Percentiles rank a stretch among this genome's conserved stretches.
These are phyloP conservation scores for Hormiphora californensis DNA, from an alignment of 37 sponge, comb jelly and placozoan species.

Conservation along the genomic window DNA sequence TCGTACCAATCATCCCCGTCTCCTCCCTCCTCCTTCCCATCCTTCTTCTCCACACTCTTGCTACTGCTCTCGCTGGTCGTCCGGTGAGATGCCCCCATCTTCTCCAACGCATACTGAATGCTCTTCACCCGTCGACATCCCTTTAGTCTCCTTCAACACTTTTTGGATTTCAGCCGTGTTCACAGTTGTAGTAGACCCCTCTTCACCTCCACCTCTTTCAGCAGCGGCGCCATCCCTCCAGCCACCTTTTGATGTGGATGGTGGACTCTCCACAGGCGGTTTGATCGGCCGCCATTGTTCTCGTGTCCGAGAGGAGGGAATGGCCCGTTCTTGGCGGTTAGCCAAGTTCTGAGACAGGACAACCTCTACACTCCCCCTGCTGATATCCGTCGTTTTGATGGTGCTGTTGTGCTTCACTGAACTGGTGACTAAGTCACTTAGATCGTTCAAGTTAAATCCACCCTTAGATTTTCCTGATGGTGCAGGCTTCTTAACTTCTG, in stretches of 20 bases:
- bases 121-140: too few relatives aligned
- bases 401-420: slow-evolving; percentile 24
- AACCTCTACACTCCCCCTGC: slow-evolving; percentile 28
- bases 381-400: slow-evolving; percentile 20
- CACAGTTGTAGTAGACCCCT: too few relatives aligned
- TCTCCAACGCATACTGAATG: slow-evolving; percentile 50
- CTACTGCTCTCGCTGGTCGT: background rate
- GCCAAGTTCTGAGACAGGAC: slow-evolving; percentile 37
- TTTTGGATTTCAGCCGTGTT: too few relatives aligned
- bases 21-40: background rate
- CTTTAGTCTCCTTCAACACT: too few relatives aligned
- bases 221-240: too few relatives aligned
- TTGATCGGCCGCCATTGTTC: too few relatives aligned
- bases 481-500: background rate
- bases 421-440: background rate
- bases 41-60: background rate
- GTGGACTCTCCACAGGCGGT: too few relatives aligned
- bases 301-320: too few relatives aligned
- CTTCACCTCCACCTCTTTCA: too few relatives aligned
- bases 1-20: slow-evolving; percentile 14
- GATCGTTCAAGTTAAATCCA: slow-evolving; percentile 27
- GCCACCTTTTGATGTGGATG: too few relatives aligned
- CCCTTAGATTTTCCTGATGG: background rate
- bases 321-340: too few relatives aligned
- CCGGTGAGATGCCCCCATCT: background rate